Evolutionary conservation across 2,113 vertebrate species (phyloP).

Genomic region (Columba janthina): DNA sequence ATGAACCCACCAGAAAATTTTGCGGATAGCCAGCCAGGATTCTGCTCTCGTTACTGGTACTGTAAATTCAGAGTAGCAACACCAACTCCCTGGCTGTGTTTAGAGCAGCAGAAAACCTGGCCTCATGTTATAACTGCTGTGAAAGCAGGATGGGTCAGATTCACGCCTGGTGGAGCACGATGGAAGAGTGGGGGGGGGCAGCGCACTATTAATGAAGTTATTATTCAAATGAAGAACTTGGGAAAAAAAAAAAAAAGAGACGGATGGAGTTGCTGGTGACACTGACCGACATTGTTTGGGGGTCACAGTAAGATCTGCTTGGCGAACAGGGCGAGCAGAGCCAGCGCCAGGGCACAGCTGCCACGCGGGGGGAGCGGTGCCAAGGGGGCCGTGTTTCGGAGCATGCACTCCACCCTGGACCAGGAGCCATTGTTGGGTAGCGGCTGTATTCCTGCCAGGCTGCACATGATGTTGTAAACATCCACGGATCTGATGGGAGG

Average conservation of each 20-base stretch:
- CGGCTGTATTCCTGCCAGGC: slow-evolving; percentile 78
- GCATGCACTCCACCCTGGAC: slow-evolving; percentile 86
- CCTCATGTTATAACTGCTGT: neutral
- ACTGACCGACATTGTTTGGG: neutral
- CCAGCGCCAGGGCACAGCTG: slow-evolving; percentile 37
- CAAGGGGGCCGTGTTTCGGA: slow-evolving; percentile 59
- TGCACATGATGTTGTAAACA: slow-evolving; percentile 93
- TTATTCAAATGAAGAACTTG: slow-evolving; percentile 23
- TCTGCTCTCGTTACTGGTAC: neutral
- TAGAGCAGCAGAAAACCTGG: neutral
- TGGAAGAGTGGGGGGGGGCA: neutral
- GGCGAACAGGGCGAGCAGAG: slow-evolving; percentile 30
- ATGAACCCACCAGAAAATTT: neutral
- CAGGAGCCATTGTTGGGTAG: slow-evolving; percentile 96
- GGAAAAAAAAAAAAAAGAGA: neutral
- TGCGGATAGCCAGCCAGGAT: neutral
- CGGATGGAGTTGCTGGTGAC: neutral
- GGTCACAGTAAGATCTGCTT: neutral
- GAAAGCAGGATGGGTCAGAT: neutral
- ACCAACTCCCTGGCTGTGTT: neutral
- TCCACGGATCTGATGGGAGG: slow-evolving; percentile 88
- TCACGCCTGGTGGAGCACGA: neutral
- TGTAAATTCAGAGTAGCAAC: neutral
- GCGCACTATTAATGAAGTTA: slow-evolving; percentile 54
- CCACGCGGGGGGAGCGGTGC: neutral